Evolutionary conservation across 2,797 vertebrate genomes (phyloP).

Genomic region (Scyliorhinus canicula): DNA sequence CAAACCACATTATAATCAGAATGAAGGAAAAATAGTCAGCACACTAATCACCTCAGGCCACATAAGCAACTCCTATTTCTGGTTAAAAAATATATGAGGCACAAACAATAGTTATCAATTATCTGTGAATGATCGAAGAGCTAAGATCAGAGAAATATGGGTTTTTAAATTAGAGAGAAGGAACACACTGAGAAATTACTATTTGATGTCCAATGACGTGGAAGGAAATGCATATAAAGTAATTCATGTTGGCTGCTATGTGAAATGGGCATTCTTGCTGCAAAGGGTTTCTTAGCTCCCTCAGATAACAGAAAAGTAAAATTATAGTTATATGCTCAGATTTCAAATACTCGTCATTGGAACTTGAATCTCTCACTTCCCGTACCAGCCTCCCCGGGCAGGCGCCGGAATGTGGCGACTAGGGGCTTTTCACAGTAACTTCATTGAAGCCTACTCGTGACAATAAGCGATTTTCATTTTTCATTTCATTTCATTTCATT

Average conservation of each 20-base stretch:
- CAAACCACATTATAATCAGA: neutral
- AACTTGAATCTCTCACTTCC: neutral
- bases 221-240: neutral
- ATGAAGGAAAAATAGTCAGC: neutral
- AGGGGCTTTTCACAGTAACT: too few relatives aligned
- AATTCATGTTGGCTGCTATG: neutral
- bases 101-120: neutral
- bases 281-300: neutral
- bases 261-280: neutral
- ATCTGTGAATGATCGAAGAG: neutral
- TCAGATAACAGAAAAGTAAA: neutral
- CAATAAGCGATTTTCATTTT: too few relatives aligned
- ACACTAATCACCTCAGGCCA: neutral
- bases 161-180: neutral
- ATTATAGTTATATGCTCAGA: neutral
- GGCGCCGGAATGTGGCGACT: too few relatives aligned
- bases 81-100: neutral
- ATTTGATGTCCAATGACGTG: neutral
- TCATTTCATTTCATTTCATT: too few relatives aligned
- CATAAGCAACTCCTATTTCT: neutral
- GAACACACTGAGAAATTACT: neutral
- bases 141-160: neutral
- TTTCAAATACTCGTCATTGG: neutral
- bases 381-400: too few relatives aligned
- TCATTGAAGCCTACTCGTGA: too few relatives aligned